Percentiles rank a stretch among this genome's conserved stretches.
phyloP scores from a whole-genome alignment of 2,113 vertebrate genomes.

The Naja naja region DNA sequence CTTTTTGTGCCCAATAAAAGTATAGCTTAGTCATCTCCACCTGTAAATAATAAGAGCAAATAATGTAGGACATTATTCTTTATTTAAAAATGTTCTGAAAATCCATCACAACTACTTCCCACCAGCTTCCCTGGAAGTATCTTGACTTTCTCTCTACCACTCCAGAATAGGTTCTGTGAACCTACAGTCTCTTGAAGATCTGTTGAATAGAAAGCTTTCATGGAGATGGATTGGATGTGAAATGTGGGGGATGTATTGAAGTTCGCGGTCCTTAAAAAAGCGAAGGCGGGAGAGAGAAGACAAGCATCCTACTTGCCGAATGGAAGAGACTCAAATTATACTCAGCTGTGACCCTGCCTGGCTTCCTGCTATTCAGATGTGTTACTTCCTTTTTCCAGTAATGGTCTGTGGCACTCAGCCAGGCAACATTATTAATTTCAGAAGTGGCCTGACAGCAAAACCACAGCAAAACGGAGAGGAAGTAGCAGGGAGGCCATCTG shows the following conservation, averaged over 20 bases:
- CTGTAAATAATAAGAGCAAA: neutral
- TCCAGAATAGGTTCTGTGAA: conserved; percentile 3
- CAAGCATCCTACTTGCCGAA: conserved; percentile 63
- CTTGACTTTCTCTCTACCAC: neutral
- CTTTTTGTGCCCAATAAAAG: neutral
- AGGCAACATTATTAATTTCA: conserved; percentile 82
- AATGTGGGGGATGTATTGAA: neutral
- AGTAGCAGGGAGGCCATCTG: conserved; percentile 77
- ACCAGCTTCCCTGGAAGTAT: neutral
- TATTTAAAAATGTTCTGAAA: conserved; percentile 19
- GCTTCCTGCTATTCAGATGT: conserved; percentile 78
- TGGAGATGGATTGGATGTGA: conserved; percentile 62
- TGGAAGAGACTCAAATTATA: conserved; percentile 59
- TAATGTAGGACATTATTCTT: conserved; percentile 13
- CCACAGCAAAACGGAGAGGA: conserved; percentile 70
- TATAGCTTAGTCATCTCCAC: neutral
- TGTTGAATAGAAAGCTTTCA: conserved; percentile 52
- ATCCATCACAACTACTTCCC: neutral
- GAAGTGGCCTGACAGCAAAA: conserved; percentile 77
- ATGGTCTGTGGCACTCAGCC: conserved; percentile 75
- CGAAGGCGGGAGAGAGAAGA: neutral
- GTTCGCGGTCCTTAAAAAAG: neutral
- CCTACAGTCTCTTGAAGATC: conserved; percentile 38
- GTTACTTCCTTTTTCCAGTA: conserved; percentile 79
- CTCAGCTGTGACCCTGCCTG: conserved; percentile 70